A percentile compares a stretch with the other conserved stretches of the same genome.
Evolutionary conservation across 2,797 vertebrate species (phyloP).

Genomic region (Micromesistius poutassou): DNA sequence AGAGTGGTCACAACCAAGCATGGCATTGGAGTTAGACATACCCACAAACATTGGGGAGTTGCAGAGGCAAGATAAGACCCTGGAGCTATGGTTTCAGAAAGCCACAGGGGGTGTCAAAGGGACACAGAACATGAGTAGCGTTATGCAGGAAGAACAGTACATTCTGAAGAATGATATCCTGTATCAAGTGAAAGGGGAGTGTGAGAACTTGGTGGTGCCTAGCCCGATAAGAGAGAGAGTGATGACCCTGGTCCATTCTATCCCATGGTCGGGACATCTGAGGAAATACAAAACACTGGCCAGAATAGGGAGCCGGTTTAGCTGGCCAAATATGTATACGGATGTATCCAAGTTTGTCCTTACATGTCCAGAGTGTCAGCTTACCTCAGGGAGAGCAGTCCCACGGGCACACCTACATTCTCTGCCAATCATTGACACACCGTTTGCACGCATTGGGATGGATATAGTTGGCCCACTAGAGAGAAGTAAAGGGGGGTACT

Average conservation of each 20-base stretch:
- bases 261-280: slow-evolving; percentile 5
- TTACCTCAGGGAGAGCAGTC: neutral
- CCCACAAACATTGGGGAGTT: too few relatives aligned
- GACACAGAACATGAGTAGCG: too few relatives aligned
- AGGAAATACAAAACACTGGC: neutral
- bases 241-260: neutral
- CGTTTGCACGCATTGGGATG: slow-evolving; percentile 18
- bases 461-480: slow-evolving; percentile 10
- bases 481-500: neutral
- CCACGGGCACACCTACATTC: neutral
- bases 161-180: too few relatives aligned
- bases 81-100: too few relatives aligned
- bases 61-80: too few relatives aligned
- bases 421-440: slow-evolving; percentile 7
- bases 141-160: too few relatives aligned
- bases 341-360: neutral
- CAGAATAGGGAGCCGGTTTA: neutral
- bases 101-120: too few relatives aligned
- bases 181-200: neutral
- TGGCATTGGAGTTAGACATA: too few relatives aligned
- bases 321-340: neutral
- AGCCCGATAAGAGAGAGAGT: neutral
- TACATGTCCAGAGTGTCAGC: slow-evolving; percentile 5
- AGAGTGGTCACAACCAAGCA: too few relatives aligned
- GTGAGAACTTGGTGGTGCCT: neutral